Conservation (phyloP, 2,797 vertebrate genomes). For the Scolopax bukidnonensis region DNA sequence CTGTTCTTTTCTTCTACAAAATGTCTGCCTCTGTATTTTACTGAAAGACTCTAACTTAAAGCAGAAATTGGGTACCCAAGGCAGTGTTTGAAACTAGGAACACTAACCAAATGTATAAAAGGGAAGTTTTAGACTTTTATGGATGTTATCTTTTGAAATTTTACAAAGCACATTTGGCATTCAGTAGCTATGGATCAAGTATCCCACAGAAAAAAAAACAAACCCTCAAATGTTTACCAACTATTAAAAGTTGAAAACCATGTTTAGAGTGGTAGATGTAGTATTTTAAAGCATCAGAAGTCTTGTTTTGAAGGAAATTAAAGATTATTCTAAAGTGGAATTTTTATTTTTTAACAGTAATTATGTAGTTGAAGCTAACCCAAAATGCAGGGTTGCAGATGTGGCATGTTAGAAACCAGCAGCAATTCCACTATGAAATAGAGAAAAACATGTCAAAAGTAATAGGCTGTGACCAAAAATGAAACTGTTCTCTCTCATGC, state of each 20-base stretch:
- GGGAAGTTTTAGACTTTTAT: neutral
- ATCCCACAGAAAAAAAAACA: neutral
- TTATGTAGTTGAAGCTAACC: neutral
- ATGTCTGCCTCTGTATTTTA: neutral
- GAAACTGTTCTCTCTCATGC: neutral
- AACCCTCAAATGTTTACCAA: neutral
- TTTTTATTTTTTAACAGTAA: neutral
- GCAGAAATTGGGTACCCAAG: neutral
- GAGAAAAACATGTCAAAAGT: neutral
- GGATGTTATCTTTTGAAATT: neutral
- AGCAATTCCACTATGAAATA: neutral
- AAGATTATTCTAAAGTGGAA: neutral
- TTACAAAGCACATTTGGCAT: neutral
- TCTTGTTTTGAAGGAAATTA: neutral
- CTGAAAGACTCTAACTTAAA: neutral
- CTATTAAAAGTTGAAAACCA: neutral
- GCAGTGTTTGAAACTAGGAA: neutral
- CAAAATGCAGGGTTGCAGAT: neutral
- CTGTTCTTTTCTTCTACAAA: neutral
- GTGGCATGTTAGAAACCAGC: neutral
- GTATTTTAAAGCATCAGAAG: neutral
- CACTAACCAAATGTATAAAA: neutral
- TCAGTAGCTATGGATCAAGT: neutral
- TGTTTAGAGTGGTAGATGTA: neutral
- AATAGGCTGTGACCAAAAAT: neutral